Conservation (phyloP, 2,797 vertebrate genomes). For the Gephyroberyx darwinii region DNA sequence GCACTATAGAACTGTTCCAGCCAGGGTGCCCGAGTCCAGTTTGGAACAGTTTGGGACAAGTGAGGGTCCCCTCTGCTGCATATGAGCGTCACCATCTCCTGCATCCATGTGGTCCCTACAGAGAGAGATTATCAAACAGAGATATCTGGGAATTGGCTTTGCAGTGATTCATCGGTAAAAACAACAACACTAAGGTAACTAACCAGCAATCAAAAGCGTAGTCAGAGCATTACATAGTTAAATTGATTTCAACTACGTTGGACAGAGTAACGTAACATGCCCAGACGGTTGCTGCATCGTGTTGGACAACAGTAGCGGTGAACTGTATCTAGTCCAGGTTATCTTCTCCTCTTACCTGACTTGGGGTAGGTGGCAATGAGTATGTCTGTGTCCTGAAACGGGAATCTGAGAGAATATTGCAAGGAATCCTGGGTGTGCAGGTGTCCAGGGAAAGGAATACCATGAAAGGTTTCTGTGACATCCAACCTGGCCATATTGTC, state of each 20-base stretch:
- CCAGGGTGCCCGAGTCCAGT: conserved; percentile 88
- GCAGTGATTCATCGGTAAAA: too few relatives aligned
- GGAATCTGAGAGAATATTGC: conserved; percentile 76
- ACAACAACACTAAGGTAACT: too few relatives aligned
- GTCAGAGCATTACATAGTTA: too few relatives aligned
- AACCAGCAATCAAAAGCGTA: background rate
- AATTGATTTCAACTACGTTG: too few relatives aligned
- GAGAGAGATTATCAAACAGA: background rate
- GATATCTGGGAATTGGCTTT: background rate
- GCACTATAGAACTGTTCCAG: conserved; percentile 85
- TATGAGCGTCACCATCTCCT: conserved; percentile 86
- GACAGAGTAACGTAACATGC: too few relatives aligned
- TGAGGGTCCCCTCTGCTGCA: conserved; percentile 76
- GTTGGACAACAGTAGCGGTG: too few relatives aligned
- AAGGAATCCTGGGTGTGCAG: conserved; percentile 85
- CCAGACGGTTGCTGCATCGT: too few relatives aligned
- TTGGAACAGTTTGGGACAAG: conserved; percentile 79
- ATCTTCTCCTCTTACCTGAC: conserved; percentile 81
- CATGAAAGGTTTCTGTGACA: conserved; percentile 77
- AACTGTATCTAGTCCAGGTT: too few relatives aligned
- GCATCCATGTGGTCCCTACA: conserved; percentile 93
- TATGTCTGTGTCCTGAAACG: conserved; percentile 82
- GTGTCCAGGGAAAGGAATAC: conserved; percentile 84
- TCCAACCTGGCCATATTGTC: conserved; percentile 80
- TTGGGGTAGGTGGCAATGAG: conserved; percentile 89